A percentile compares a stretch with the other conserved stretches of the same genome.
These are phyloP conservation scores for Ypsolopha sequella DNA, from an alignment of 2,888 invertebrate species.

Conservation along the genomic window DNA sequence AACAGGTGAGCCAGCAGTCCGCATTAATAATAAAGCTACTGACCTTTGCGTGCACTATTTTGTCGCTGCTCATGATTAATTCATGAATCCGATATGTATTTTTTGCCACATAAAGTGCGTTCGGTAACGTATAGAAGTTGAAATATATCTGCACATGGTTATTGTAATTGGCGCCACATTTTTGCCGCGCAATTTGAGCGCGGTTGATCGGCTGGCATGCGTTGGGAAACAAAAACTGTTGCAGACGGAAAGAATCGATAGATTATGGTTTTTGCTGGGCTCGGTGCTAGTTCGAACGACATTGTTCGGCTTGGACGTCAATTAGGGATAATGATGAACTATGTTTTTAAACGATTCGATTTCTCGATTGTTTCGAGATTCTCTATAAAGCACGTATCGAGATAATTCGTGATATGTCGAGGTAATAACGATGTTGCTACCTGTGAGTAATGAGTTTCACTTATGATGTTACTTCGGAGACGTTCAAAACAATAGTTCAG, in stretches of 20 bases:
- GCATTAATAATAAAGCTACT: constrained; percentile 51
- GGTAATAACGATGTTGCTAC: constrained; percentile 4
- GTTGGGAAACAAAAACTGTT: constrained; percentile 48
- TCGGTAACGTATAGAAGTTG: constrained; percentile 17
- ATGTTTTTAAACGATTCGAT: constrained; percentile 32
- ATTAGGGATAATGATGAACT: constrained; percentile 62
- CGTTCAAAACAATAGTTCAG: background rate
- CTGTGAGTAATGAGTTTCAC: background rate
- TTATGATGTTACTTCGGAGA: background rate
- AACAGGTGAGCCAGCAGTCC: constrained; percentile 37
- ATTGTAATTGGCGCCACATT: constrained; percentile 46
- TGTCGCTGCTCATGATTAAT: constrained; percentile 47
- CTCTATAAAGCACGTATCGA: background rate
- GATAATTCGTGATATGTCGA: background rate
- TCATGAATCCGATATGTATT: constrained; percentile 12
- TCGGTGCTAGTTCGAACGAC: constrained; percentile 44
- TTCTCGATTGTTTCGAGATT: constrained; percentile 29
- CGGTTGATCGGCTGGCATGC: constrained; percentile 41
- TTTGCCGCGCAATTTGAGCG: constrained; percentile 33
- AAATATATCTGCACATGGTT: constrained; percentile 11
- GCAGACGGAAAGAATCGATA: constrained; percentile 55
- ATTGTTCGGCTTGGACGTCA: constrained; percentile 54
- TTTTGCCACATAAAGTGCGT: constrained; percentile 49
- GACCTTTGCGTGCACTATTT: constrained; percentile 60
- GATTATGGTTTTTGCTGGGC: constrained; percentile 53